Conservation (phyloP, 35 echinoderm and acorn worm genomes). For the Heliocidaris erythrogramma region DNA sequence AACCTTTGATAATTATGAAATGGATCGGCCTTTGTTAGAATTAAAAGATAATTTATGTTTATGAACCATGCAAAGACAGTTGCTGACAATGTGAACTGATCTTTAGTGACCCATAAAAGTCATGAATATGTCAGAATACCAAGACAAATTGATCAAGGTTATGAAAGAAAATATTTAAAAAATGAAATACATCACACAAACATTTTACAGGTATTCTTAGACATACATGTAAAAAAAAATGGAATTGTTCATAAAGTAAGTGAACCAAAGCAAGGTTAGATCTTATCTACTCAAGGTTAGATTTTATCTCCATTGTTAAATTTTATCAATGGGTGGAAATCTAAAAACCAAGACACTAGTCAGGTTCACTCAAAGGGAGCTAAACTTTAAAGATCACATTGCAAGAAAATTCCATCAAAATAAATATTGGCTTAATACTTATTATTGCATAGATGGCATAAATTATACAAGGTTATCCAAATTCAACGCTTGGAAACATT, state of each 20-base stretch:
- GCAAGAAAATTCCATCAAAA: too few relatives aligned
- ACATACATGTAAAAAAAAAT: background rate
- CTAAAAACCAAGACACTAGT: too few relatives aligned
- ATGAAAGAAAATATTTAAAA: background rate
- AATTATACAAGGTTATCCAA: too few relatives aligned
- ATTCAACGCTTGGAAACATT: too few relatives aligned
- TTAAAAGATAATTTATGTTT: too few relatives aligned
- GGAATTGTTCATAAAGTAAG: background rate
- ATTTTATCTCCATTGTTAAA: background rate
- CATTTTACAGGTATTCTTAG: background rate
- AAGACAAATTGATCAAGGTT: background rate
- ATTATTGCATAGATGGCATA: too few relatives aligned
- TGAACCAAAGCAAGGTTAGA: background rate
- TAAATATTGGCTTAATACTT: too few relatives aligned
- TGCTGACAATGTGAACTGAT: background rate
- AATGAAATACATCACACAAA: background rate
- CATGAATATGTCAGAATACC: background rate
- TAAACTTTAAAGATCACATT: too few relatives aligned
- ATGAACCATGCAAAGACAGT: too few relatives aligned
- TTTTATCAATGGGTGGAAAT: background rate
- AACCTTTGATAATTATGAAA: too few relatives aligned
- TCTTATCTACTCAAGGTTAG: background rate
- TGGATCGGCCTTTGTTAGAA: too few relatives aligned
- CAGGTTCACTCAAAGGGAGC: too few relatives aligned
- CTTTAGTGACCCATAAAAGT: background rate